Percentiles rank a stretch among this genome's conserved stretches.
Conservation (phyloP, 2,888 invertebrate genomes). For the Philonicus albiceps region DNA sequence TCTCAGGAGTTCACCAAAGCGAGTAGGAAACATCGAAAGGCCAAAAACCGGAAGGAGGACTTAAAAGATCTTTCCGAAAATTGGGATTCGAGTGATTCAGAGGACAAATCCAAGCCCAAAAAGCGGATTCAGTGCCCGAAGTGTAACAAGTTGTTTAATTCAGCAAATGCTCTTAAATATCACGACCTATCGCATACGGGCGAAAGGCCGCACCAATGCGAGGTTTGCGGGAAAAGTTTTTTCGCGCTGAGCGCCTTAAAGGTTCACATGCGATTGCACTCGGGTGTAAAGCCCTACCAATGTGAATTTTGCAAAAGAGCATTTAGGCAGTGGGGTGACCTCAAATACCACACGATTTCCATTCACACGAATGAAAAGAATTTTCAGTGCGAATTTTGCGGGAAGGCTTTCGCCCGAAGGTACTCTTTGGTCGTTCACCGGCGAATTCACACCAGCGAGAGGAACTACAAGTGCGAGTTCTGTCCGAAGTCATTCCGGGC, state of each 20-base stretch:
- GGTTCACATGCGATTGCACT: constrained; percentile 82
- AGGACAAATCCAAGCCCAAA: constrained; percentile 42
- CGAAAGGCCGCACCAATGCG: constrained; percentile 78
- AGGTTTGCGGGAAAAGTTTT: constrained; percentile 82
- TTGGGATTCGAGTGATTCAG: constrained; percentile 2
- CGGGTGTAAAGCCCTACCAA: constrained; percentile 84
- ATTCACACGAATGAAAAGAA: constrained; percentile 82
- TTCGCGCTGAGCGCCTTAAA: constrained; percentile 83
- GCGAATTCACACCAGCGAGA: constrained; percentile 85
- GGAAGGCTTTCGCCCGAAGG: constrained; percentile 84
- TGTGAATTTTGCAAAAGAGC: constrained; percentile 78
- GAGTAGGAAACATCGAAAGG: neutral
- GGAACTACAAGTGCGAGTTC: constrained; percentile 85
- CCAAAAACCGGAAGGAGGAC: constrained; percentile 23
- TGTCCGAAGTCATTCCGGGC: constrained; percentile 86
- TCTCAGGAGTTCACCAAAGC: neutral
- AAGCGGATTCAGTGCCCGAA: constrained; percentile 54
- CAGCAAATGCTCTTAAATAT: constrained; percentile 84
- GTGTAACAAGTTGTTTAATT: constrained; percentile 79
- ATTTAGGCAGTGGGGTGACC: constrained; percentile 88
- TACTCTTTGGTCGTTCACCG: constrained; percentile 87
- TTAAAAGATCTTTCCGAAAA: constrained; percentile 10
- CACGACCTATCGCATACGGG: constrained; percentile 83
- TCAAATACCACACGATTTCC: constrained; percentile 85
- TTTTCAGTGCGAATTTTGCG: constrained; percentile 88